Conservation (phyloP, 1,140 invertebrate genomes). For the Cherax destructor region DNA sequence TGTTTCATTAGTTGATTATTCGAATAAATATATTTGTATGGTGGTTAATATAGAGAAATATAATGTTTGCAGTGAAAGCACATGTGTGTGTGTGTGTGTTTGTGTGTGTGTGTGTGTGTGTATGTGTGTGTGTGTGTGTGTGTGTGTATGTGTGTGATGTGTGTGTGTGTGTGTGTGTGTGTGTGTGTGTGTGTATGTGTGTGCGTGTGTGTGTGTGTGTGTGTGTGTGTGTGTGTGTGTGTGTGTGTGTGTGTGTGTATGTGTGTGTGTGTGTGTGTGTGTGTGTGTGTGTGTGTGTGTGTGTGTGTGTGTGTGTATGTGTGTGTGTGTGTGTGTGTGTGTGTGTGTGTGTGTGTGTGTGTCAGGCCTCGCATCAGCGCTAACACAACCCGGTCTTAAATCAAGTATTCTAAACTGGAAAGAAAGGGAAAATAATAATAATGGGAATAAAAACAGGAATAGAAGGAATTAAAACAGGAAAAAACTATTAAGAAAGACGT, state of each 20-base stretch:
- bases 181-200: not conserved
- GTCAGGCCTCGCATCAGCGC: too few species aligned
- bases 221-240: not conserved
- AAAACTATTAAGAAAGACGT: too few species aligned
- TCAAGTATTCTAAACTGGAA: too few species aligned
- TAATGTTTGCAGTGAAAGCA: not conserved
- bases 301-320: not conserved
- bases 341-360: not conserved
- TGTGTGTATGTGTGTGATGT: constrained; percentile 4
- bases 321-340: not conserved
- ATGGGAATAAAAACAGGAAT: too few species aligned
- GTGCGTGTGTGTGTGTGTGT: not conserved
- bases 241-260: not conserved
- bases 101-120: not conserved
- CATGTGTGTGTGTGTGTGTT: constrained; percentile 7
- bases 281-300: not conserved
- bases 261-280: not conserved
- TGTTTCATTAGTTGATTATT: too few species aligned
- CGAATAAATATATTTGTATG: too few species aligned
- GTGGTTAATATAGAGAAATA: too few species aligned
- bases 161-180: constrained; percentile 4
- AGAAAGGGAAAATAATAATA: not conserved
- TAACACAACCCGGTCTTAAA: too few species aligned
- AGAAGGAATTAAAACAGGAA: too few species aligned
- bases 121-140: not conserved